Percentiles rank a stretch among this genome's conserved stretches.
These are phyloP conservation scores for Pterobdella sp. DNA, from an alignment of 2,888 invertebrate genomes.

Conservation along the genomic window DNA sequence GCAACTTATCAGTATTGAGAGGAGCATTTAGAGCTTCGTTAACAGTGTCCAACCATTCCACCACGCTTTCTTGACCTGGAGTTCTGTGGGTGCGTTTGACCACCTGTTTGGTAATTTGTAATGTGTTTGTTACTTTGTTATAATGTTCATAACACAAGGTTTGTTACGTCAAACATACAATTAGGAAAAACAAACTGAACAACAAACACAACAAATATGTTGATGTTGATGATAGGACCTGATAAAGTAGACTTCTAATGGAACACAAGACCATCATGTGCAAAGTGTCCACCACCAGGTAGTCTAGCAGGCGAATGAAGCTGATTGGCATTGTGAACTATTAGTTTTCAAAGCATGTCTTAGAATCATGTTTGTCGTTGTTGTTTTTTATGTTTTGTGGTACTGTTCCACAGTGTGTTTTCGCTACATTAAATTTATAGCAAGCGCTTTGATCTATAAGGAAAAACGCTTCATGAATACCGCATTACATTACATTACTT, in stretches of 20 bases:
- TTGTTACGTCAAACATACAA: too few relatives aligned
- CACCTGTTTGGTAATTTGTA: too few relatives aligned
- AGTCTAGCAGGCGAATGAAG: constrained; percentile 52
- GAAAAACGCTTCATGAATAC: too few relatives aligned
- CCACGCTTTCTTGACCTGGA: background rate
- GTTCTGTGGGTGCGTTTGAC: constrained; percentile 10
- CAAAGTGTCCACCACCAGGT: constrained; percentile 52
- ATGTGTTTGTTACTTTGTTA: too few relatives aligned
- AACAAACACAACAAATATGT: too few relatives aligned
- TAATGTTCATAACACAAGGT: too few relatives aligned
- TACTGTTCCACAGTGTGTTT: too few relatives aligned
- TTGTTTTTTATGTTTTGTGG: background rate
- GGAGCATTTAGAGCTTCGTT: constrained; percentile 16
- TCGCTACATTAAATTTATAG: too few relatives aligned
- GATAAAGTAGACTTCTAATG: constrained; percentile 50
- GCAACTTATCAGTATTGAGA: constrained; percentile 23
- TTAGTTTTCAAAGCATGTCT: background rate
- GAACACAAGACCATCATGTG: constrained; percentile 52
- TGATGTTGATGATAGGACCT: too few relatives aligned
- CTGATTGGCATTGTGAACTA: constrained; percentile 39
- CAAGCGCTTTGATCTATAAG: too few relatives aligned
- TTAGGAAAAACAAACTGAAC: too few relatives aligned
- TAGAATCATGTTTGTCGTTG: background rate
- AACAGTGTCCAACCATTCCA: constrained; percentile 16
- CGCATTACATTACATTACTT: background rate